Conservation (phyloP, 1,140 invertebrate genomes). For the Galleria mellonella region DNA sequence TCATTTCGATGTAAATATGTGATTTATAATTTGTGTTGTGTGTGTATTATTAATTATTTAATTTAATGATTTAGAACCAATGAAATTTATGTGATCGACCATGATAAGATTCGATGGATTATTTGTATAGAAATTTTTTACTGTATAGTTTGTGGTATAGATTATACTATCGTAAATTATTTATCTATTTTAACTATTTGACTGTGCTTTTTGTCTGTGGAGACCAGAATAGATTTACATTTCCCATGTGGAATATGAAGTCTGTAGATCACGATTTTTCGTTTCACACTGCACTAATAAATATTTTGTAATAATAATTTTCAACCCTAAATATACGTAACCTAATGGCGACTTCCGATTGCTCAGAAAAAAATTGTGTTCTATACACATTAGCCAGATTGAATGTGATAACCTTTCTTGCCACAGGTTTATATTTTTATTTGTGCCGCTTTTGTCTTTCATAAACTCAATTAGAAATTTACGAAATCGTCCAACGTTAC, state of each 20-base stretch:
- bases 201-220: conserved; percentile 20
- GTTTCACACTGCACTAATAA: neutral
- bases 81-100: conserved; percentile 28
- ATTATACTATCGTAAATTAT: conserved; percentile 34
- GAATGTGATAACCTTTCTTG: conserved; percentile 64
- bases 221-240: conserved; percentile 11
- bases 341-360: conserved; percentile 14
- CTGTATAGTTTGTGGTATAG: conserved; percentile 54
- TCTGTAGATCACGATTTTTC: conserved; percentile 3
- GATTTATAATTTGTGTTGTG: conserved; percentile 50
- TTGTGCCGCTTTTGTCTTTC: conserved; percentile 21
- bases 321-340: neutral
- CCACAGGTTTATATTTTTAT: conserved; percentile 28
- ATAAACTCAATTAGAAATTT: conserved; percentile 30
- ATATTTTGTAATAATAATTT: neutral
- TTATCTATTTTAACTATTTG: conserved; percentile 33
- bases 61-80: conserved; percentile 19
- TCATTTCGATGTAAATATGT: conserved; percentile 61
- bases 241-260: conserved; percentile 8
- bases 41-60: conserved; percentile 39
- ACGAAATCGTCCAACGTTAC: conserved; percentile 65
- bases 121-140: conserved; percentile 56
- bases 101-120: conserved; percentile 30
- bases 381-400: conserved; percentile 34
- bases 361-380: conserved; percentile 41